phyloP scores from a whole-genome alignment of 2,888 invertebrate genomes.

The Cephus runcator region DNA sequence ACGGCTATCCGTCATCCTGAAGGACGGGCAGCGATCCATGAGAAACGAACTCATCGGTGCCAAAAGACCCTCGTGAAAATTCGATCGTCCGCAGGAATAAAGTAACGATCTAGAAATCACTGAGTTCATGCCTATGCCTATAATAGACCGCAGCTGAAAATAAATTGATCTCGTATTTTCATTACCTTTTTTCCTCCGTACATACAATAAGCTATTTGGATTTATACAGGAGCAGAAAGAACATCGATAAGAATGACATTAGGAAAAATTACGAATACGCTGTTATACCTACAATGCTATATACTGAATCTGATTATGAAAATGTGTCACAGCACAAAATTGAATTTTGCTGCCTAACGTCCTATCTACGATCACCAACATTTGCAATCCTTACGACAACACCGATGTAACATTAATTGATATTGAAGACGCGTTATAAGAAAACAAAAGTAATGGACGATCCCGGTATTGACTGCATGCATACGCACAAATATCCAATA shows the following conservation, averaged over 20 bases:
- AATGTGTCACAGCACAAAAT: neutral
- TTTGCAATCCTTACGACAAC: neutral
- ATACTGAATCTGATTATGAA: neutral
- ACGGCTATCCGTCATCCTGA: neutral
- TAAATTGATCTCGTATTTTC: neutral
- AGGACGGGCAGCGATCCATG: neutral
- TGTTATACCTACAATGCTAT: neutral
- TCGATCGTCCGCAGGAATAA: neutral
- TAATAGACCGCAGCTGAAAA: neutral
- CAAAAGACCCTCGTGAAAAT: neutral
- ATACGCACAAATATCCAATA: too few relatives aligned
- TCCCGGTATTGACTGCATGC: neutral
- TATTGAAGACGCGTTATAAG: neutral
- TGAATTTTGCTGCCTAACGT: neutral
- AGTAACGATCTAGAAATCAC: neutral
- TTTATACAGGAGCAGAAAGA: neutral
- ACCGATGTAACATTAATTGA: too few relatives aligned
- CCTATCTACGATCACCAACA: neutral
- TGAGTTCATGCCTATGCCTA: neutral
- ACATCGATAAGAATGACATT: neutral
- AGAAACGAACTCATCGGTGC: neutral
- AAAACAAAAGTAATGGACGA: neutral
- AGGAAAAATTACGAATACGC: neutral
- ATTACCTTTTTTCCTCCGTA: neutral
- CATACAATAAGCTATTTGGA: neutral